These are phyloP conservation scores for Chlamydotis undulata DNA, from an alignment of 2,113 vertebrate genomes.

Conservation along the genomic window DNA sequence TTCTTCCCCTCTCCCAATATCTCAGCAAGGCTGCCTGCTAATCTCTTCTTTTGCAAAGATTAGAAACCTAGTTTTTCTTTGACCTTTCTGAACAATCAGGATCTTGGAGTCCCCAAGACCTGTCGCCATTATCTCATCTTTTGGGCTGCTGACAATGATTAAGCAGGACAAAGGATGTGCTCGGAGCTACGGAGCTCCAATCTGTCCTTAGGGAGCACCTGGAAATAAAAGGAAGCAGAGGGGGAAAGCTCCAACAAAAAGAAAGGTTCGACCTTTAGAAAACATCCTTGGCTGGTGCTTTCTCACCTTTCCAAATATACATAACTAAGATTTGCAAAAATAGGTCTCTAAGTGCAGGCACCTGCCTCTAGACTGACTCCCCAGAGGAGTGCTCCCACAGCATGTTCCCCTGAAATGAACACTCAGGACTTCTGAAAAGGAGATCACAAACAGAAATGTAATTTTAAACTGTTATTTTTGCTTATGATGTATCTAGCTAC, in stretches of 20 bases:
- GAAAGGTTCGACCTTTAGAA: slow-evolving; percentile 38
- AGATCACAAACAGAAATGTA: background rate
- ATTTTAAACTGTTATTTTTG: slow-evolving; percentile 4
- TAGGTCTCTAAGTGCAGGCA: background rate
- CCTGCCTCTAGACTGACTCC: background rate
- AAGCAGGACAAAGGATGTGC: slow-evolving; percentile 42
- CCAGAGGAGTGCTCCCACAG: background rate
- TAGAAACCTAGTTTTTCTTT: slow-evolving; percentile 34
- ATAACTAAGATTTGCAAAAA: slow-evolving; percentile 32
- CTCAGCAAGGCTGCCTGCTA: slow-evolving; percentile 34
- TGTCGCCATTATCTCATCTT: slow-evolving; percentile 48
- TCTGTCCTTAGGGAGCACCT: background rate
- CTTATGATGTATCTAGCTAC: background rate
- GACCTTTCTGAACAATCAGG: slow-evolving; percentile 65
- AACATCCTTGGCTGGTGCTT: background rate
- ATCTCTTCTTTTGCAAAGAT: slow-evolving; percentile 55
- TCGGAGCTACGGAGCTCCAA: background rate
- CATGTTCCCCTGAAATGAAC: background rate
- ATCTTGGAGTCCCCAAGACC: slow-evolving; percentile 35
- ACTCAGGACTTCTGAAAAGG: background rate
- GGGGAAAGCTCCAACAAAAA: slow-evolving; percentile 19
- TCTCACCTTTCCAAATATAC: slow-evolving; percentile 37
- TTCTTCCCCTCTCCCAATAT: fast-evolving
- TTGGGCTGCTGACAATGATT: slow-evolving; percentile 45
- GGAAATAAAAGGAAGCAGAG: slow-evolving; percentile 37